Conservation (phyloP, 64 coral and sea anemone genomes). For the Orbicella faveolata region DNA sequence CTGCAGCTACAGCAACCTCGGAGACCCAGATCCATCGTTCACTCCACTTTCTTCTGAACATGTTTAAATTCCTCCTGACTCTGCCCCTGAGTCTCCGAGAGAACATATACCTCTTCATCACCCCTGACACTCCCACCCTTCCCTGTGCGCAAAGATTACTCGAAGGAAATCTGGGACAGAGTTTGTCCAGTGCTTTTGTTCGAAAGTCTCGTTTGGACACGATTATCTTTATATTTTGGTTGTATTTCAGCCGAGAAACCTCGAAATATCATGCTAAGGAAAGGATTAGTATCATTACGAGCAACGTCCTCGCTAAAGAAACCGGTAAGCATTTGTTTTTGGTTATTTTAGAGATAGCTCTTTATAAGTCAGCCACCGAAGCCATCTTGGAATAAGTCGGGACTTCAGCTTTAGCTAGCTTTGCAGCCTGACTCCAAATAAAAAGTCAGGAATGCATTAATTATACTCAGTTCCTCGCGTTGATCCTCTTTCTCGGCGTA, state of each 20-base stretch:
- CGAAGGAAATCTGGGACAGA: not conserved
- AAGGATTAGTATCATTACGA: not conserved
- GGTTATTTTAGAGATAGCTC: not conserved
- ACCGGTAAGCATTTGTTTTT: not conserved
- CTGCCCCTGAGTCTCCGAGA: too few relatives aligned
- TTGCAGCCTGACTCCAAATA: too few relatives aligned
- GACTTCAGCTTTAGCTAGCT: too few relatives aligned
- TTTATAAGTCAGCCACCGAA: not conserved
- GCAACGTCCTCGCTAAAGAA: not conserved
- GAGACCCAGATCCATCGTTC: too few relatives aligned
- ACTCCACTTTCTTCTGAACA: too few relatives aligned
- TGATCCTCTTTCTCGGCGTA: too few relatives aligned
- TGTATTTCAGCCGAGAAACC: not conserved
- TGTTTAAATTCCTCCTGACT: too few relatives aligned
- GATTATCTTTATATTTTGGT: not conserved
- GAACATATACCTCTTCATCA: too few relatives aligned
- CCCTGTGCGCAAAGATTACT: not conserved
- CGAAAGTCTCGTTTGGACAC: not conserved
- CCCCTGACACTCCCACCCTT: not conserved
- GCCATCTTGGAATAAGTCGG: too few relatives aligned
- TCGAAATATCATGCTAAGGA: conserved; percentile 4
- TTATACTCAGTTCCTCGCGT: too few relatives aligned
- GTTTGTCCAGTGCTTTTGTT: not conserved
- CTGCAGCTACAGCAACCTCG: too few relatives aligned
- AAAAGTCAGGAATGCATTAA: too few relatives aligned